Evolutionary conservation across 2,797 vertebrate species (phyloP).

Genomic region (Sebastes nivosus): DNA sequence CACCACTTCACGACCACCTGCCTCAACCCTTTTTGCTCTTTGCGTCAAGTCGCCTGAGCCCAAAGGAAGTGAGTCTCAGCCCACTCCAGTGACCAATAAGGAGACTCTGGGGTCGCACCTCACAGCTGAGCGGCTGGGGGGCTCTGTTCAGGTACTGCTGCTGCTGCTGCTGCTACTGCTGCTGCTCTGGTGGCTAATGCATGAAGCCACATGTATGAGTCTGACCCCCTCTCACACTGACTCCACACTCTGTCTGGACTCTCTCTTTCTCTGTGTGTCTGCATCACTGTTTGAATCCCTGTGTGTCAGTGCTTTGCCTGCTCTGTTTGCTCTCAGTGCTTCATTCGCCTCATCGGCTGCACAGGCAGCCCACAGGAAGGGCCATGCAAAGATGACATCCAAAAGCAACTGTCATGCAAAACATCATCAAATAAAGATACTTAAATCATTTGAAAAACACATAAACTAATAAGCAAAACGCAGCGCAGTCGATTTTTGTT

Average conservation of each 20-base stretch:
- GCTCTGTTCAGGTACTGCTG: conserved; percentile 92
- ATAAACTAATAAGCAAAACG: background rate
- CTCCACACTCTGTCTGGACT: conserved; percentile 24
- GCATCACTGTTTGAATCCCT: conserved; percentile 44
- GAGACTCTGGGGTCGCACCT: conserved; percentile 91
- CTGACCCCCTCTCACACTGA: conserved; percentile 24
- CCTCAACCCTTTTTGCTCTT: conserved; percentile 76
- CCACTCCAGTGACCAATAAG: conserved; percentile 90
- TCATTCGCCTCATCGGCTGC: conserved; percentile 47
- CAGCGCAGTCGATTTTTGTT: background rate
- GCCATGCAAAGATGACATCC: conserved; percentile 29
- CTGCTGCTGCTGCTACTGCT: conserved; percentile 66
- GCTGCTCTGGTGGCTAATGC: conserved; percentile 71
- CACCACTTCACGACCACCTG: conserved; percentile 57
- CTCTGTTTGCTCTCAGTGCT: conserved; percentile 43
- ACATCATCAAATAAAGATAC: background rate
- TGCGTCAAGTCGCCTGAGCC: conserved; percentile 89
- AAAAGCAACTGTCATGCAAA: conserved; percentile 23
- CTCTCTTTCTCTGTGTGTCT: conserved; percentile 11
- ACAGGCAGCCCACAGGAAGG: conserved; percentile 34
- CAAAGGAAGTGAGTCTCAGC: conserved; percentile 92
- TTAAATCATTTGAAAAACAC: background rate
- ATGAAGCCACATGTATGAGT: conserved; percentile 68
- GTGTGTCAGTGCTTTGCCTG: conserved; percentile 30
- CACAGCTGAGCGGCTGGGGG: conserved; percentile 91